Conservation (phyloP, 2,113 vertebrate species). For the Australoheros scitulus region DNA sequence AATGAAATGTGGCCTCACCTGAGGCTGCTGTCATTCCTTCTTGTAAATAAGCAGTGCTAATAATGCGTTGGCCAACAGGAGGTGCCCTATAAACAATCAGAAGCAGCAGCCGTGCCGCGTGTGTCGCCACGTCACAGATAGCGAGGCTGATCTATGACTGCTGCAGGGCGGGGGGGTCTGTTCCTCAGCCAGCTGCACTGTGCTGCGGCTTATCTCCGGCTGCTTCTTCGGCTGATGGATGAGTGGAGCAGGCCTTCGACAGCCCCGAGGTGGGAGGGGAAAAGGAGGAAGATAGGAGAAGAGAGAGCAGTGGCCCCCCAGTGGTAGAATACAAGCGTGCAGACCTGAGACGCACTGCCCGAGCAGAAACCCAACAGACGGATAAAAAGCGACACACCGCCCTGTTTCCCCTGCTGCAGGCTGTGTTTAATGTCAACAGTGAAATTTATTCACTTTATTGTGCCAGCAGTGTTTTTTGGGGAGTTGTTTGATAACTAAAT, state of each 20-base stretch:
- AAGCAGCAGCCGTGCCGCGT: conserved; percentile 26
- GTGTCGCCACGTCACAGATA: conserved; percentile 43
- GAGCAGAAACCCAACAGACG: conserved; percentile 11
- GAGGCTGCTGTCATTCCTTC: conserved; percentile 2
- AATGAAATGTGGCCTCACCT: conserved; percentile 6
- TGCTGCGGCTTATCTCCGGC: conserved; percentile 72
- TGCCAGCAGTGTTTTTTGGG: conserved; percentile 45
- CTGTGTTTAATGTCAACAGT: conserved; percentile 31
- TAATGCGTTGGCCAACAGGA: conserved; percentile 69
- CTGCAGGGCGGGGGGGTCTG: conserved; percentile 62
- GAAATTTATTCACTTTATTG: conserved; percentile 22
- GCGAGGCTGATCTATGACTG: conserved; percentile 64
- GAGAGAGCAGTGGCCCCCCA: conserved; percentile 55
- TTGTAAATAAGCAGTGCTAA: conserved; percentile 57
- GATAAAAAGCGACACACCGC: conserved; percentile 9
- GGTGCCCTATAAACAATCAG: conserved; percentile 67
- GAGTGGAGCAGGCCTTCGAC: conserved; percentile 47
- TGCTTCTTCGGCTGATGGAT: conserved; percentile 75
- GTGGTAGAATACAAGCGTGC: conserved; percentile 59
- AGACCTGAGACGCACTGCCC: conserved; percentile 22
- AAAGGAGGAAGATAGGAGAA: neutral
- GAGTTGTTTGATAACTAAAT: conserved; percentile 57
- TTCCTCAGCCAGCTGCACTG: conserved; percentile 64
- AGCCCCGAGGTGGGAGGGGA: conserved; percentile 7
- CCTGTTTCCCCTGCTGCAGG: conserved; percentile 16